Conservation (phyloP, 2,797 vertebrate species). For the Cossypha heuglini region DNA sequence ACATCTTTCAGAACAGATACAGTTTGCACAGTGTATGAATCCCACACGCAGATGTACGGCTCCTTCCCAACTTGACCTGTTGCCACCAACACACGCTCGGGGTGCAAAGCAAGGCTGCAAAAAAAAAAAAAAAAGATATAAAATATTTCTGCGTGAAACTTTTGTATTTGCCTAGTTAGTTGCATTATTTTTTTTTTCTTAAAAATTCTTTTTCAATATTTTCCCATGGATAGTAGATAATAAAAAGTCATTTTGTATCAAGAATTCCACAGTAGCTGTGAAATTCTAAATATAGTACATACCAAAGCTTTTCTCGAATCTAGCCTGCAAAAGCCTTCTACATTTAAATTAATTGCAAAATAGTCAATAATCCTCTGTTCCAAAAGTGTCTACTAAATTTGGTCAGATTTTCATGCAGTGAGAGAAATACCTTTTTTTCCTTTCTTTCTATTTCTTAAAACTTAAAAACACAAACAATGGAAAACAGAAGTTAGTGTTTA, state of each 20-base stretch:
- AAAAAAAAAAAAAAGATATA: slow-evolving; percentile 25
- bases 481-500: not conserved
- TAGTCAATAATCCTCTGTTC: not conserved
- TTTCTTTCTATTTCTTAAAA: not conserved
- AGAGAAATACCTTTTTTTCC: not conserved
- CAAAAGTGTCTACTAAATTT: not conserved
- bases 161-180: not conserved
- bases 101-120: slow-evolving; percentile 93
- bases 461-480: not conserved
- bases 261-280: not conserved
- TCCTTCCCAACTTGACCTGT: slow-evolving; percentile 99
- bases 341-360: not conserved
- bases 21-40: slow-evolving; percentile 95
- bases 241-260: not conserved
- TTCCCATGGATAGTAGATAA: not conserved
- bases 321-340: not conserved
- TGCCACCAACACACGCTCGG: slow-evolving; percentile 94
- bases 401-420: not conserved
- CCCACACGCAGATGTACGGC: slow-evolving; percentile 97
- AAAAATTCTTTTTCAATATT: not conserved
- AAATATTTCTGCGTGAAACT: not conserved
- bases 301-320: not conserved
- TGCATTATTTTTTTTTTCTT: not conserved
- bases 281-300: not conserved
- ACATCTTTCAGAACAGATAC: slow-evolving; percentile 93